Conservation (phyloP, 2,888 invertebrate genomes). For the Ectropis crepuscularia region DNA sequence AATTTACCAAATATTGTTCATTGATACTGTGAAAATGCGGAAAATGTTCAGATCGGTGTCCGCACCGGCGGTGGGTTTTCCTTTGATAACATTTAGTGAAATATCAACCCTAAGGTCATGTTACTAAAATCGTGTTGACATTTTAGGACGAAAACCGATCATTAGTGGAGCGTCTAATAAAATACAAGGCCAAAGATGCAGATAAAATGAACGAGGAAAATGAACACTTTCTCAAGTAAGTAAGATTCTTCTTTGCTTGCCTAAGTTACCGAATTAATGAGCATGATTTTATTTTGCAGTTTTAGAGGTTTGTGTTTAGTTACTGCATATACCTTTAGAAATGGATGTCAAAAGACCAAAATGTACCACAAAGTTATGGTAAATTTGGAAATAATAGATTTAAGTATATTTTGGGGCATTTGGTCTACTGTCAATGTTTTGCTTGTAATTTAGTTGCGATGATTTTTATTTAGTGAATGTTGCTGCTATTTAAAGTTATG, state of each 20-base stretch:
- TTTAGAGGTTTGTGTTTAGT: conserved; percentile 44
- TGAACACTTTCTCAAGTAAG: conserved; percentile 95
- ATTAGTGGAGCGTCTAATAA: conserved; percentile 94
- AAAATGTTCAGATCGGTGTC: conserved; percentile 36
- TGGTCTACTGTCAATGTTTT: conserved; percentile 53
- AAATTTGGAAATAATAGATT: conserved; percentile 9
- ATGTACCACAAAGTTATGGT: conserved; percentile 16
- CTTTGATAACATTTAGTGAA: neutral
- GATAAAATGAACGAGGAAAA: conserved; percentile 99
- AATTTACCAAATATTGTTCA: conserved; percentile 19
- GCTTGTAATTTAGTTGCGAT: conserved; percentile 58
- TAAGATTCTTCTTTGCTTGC: conserved; percentile 35
- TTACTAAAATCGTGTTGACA: conserved; percentile 23
- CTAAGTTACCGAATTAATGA: conserved; percentile 40
- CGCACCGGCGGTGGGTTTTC: conserved; percentile 16
- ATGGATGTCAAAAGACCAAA: conserved; percentile 20
- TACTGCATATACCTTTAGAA: conserved; percentile 26
- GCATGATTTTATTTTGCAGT: conserved; percentile 55
- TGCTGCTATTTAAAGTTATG: conserved; percentile 54
- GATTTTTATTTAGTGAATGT: conserved; percentile 59
- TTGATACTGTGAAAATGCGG: conserved; percentile 34
- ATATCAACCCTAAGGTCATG: neutral
- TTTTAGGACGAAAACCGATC: conserved; percentile 94
- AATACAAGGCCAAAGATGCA: conserved; percentile 96
- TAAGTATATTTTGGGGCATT: conserved; percentile 54